These are phyloP conservation scores for Poeciliopsis occidentalis DNA, from an alignment of 2,113 vertebrate genomes.

Conservation along the genomic window DNA sequence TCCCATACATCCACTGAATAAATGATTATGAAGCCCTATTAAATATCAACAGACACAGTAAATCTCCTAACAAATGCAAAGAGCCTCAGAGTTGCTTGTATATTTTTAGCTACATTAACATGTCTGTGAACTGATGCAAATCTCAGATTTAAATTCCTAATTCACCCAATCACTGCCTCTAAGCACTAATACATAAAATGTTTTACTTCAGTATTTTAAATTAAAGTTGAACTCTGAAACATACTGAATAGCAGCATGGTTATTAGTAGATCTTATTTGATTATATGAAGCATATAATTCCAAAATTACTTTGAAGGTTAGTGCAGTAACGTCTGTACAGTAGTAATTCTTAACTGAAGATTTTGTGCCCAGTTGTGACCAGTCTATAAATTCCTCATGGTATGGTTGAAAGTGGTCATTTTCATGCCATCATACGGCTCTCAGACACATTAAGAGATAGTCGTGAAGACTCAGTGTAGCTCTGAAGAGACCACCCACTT, in stretches of 20 bases:
- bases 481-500: slow-evolving; percentile 78
- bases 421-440: slow-evolving; percentile 62
- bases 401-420: slow-evolving; percentile 51
- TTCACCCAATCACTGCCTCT: not conserved
- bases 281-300: not conserved
- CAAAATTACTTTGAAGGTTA: not conserved
- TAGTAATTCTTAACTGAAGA: slow-evolving; percentile 1
- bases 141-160: not conserved
- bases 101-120: slow-evolving; percentile 16
- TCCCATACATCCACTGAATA: slow-evolving; percentile 78
- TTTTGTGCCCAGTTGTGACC: slow-evolving; percentile 35
- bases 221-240: not conserved
- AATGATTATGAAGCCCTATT: slow-evolving; percentile 75
- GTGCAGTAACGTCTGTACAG: not conserved
- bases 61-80: slow-evolving; percentile 56
- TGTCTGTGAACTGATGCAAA: slow-evolving; percentile 5
- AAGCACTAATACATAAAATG: not conserved
- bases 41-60: slow-evolving; percentile 69
- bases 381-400: slow-evolving; percentile 42
- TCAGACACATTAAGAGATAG: slow-evolving; percentile 63
- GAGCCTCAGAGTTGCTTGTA: slow-evolving; percentile 23
- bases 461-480: slow-evolving; percentile 38
- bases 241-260: not conserved
- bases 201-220: not conserved
- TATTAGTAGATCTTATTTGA: not conserved